Evolutionary conservation across 2,113 vertebrate genomes (phyloP), one percentile per base, ranked within the genome.

Genomic region (Ptilorrhoa leucosticta): DNA sequence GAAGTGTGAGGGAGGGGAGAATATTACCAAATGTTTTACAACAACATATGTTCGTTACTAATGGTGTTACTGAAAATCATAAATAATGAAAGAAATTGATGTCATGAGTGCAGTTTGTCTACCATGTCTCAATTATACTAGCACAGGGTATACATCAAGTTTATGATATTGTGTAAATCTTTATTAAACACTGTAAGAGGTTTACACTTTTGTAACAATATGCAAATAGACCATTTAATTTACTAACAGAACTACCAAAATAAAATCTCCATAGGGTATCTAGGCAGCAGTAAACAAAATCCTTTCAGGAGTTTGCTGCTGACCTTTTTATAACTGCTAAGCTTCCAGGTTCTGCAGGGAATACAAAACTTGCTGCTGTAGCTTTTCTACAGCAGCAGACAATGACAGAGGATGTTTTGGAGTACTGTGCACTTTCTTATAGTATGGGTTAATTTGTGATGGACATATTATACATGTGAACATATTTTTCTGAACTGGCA

Each of bases 151-250:
- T 92, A 58, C 54, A 92, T 91, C 78, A 93, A 78, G 56, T 96
- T 97, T 94, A 97, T 90, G 42, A 28, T 69, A 37, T 83, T 76
- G 63, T 0, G 2, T 96, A 93, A 96, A 97, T 96, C 75, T 95
- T 95, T 95, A 97, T 93, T 96, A 93, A 96, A 91, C 68, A 28
- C 86, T 82, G 61, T 95, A 90, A 96, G 96, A 72, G 30, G 58
- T 95, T 97, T 95, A 93, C 53, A 88, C 37, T 90, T 96, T 47
- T 57, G 44, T 89, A 96, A 94, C 64, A 83, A 83, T 95, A 96
- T 94, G 94, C 86, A 97, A 96, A 96, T 92, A 76, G 86, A 89
- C 19, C 24, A 88, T 95, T 96, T 96, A 92, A 81, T 95, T 97
- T 95, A 26, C 87, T 90, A 96, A 86, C 33, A 81, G 33, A 51